Evolutionary conservation across 37 sponge, comb jelly and placozoan genomes (phyloP).

Genomic region (Halichondria panicea): DNA sequence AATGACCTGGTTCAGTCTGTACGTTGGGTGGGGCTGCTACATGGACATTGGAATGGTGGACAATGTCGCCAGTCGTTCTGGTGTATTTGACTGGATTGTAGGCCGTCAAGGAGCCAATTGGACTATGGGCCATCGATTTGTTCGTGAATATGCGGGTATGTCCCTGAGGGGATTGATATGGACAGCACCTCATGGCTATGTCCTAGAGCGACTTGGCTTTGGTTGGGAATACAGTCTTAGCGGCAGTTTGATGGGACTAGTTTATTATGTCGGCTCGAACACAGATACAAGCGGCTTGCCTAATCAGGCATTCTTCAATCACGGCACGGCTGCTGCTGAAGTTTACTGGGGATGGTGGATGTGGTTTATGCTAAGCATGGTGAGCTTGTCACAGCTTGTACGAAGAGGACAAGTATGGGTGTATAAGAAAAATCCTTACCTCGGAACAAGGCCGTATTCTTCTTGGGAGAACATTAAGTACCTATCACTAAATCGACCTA

Average conservation of each 20-base stretch:
- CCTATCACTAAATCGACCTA: conserved; percentile 18
- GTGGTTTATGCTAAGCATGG: conserved; percentile 63
- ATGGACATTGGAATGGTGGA: conserved; percentile 55
- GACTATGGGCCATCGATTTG: conserved; percentile 25
- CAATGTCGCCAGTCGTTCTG: conserved; percentile 67
- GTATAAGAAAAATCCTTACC: conserved; percentile 15
- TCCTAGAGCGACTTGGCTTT: conserved; percentile 70
- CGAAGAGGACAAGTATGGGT: conserved; percentile 23
- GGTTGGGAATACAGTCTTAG: conserved; percentile 86
- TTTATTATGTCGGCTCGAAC: conserved; percentile 58
- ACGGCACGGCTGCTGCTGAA: conserved; percentile 40
- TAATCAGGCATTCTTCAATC: neutral
- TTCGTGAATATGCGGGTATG: conserved; percentile 82
- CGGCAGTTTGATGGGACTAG: conserved; percentile 71
- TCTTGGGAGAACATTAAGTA: conserved; percentile 22
- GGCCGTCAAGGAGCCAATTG: conserved; percentile 50
- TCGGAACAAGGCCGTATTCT: conserved; percentile 16
- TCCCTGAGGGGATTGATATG: conserved; percentile 77
- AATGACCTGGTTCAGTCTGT: conserved; percentile 75
- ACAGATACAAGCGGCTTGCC: neutral
- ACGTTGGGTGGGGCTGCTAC: conserved; percentile 79
- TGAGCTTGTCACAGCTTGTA: conserved; percentile 46
- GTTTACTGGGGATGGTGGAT: conserved; percentile 67
- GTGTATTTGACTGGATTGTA: conserved; percentile 78
- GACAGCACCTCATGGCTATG: conserved; percentile 86